These are phyloP conservation scores for Cygnus olor DNA, from an alignment of 2,797 vertebrate genomes.

Conservation along the genomic window DNA sequence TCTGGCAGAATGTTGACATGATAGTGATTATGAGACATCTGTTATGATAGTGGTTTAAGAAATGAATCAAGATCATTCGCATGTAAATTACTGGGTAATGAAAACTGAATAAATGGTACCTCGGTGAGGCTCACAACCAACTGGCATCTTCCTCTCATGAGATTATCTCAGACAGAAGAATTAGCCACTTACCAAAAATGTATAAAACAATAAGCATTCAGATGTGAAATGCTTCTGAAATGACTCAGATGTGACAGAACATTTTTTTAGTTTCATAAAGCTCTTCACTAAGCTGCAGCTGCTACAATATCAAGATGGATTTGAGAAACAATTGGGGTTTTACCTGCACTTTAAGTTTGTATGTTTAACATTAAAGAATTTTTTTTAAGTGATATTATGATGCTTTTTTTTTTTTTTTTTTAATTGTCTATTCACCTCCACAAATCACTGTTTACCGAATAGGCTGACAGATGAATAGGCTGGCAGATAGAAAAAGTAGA, in stretches of 20 bases:
- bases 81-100: not conserved
- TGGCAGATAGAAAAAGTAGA: slow-evolving; percentile 27
- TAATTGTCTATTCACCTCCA: not conserved
- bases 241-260: not conserved
- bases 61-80: not conserved
- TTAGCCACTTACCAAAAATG: not conserved
- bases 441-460: not conserved
- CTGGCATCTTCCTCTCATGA: not conserved
- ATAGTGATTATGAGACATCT: not conserved
- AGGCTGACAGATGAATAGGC: not conserved
- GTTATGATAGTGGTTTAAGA: not conserved
- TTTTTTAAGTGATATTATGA: not conserved
- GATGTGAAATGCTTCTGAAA: slow-evolving; percentile 4
- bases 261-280: not conserved
- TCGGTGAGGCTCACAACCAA: not conserved
- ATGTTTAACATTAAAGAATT: not conserved
- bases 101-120: not conserved
- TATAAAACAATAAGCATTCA: not conserved
- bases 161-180: slow-evolving; percentile 11
- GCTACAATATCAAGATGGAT: not conserved
- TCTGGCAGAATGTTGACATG: not conserved
- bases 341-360: not conserved
- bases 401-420: not conserved
- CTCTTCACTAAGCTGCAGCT: not conserved
- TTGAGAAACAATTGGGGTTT: not conserved